Conservation (phyloP, 2,797 vertebrate species). For the Cyprinodon diabolis region DNA sequence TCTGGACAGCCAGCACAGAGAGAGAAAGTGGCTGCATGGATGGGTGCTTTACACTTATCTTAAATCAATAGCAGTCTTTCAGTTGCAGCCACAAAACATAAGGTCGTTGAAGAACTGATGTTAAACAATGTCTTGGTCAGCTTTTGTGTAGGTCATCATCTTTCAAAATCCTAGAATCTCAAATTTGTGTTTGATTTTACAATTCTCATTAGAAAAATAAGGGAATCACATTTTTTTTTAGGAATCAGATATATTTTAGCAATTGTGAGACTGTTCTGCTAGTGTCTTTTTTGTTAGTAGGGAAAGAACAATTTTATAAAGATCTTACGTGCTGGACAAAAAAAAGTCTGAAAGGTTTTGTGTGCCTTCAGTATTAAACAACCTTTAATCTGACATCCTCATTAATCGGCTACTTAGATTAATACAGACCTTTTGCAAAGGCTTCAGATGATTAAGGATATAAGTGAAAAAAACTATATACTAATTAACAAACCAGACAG, state of each 20-base stretch:
- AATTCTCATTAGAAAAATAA: background rate
- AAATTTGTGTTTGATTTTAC: conserved; percentile 23
- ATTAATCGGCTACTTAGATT: no score
- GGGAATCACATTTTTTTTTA: no score
- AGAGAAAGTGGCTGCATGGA: conserved; percentile 55
- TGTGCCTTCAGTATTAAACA: no score
- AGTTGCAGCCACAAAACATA: conserved; percentile 57
- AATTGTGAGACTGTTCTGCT: background rate
- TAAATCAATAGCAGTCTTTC: conserved; percentile 82
- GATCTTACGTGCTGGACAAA: background rate
- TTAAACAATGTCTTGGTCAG: conserved; percentile 44
- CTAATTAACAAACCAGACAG: no score
- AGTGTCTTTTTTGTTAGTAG: background rate
- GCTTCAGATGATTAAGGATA: no score
- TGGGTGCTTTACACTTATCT: conserved; percentile 70
- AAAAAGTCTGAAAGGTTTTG: background rate
- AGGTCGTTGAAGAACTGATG: conserved; percentile 52
- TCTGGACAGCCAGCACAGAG: conserved; percentile 58
- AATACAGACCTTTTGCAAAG: no score
- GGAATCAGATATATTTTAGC: no score
- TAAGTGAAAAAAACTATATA: no score
- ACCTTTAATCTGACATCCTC: no score
- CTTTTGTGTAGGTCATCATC: conserved; percentile 45
- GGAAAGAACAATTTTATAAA: background rate
- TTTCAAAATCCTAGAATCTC: conserved; percentile 32